phyloP scores from a whole-genome alignment of 2,888 invertebrate species.

The Chouioia cunea region DNA sequence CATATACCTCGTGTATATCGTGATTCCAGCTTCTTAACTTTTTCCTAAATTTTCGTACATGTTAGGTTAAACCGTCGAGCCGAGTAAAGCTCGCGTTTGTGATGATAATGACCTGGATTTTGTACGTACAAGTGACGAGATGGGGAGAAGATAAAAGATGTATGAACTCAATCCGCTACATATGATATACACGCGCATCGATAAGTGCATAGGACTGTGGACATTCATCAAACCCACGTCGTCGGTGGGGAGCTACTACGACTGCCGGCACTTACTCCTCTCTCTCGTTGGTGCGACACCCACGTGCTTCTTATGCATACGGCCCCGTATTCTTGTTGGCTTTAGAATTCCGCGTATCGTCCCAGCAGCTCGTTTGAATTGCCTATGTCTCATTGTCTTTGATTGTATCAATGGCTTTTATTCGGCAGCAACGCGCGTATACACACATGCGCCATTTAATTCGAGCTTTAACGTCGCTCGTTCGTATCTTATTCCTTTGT shows the following conservation, averaged over 20 bases:
- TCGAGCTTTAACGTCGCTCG: too few relatives aligned
- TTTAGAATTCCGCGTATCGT: conserved; percentile 10
- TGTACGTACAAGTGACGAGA: too few relatives aligned
- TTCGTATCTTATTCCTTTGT: too few relatives aligned
- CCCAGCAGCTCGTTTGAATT: conserved; percentile 4
- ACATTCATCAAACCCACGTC: conserved; percentile 47
- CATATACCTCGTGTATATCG: too few relatives aligned
- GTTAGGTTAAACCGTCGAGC: too few relatives aligned
- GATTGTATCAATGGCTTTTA: neutral
- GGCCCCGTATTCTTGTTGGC: neutral
- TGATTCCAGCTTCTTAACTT: too few relatives aligned
- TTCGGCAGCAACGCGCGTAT: neutral
- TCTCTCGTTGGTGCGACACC: conserved; percentile 12
- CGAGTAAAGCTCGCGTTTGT: too few relatives aligned
- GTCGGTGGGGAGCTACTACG: conserved; percentile 26
- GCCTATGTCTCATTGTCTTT: conserved; percentile 10
- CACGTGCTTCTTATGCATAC: conserved; percentile 24
- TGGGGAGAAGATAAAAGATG: conserved; percentile 18
- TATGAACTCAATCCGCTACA: conserved; percentile 35
- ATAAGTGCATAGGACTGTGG: conserved; percentile 35
- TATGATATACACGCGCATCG: conserved; percentile 14
- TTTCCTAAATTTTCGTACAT: too few relatives aligned
- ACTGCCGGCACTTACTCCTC: conserved; percentile 35
- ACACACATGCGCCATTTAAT: neutral
- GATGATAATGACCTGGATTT: too few relatives aligned